Percentiles rank a stretch among this genome's conserved stretches.
phyloP scores from a whole-genome alignment of 2,888 invertebrate species.

The Drosophila atroscutellata region DNA sequence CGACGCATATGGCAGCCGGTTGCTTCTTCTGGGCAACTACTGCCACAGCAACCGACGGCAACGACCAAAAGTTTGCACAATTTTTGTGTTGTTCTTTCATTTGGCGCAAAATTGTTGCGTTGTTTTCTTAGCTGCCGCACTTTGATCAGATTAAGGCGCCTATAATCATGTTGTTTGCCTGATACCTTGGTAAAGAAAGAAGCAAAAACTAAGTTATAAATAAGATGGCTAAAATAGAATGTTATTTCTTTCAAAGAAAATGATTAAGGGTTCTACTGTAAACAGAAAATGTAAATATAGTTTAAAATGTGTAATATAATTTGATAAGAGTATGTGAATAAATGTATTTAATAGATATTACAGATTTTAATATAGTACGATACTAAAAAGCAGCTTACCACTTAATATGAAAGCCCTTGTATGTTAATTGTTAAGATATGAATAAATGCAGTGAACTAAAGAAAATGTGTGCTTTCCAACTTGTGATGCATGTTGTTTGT shows the following conservation, averaged over 20 bases:
- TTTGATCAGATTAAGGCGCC: conserved; percentile 72
- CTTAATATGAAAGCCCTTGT: not conserved
- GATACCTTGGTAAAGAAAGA: conserved; percentile 6
- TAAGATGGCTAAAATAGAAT: conserved; percentile 39
- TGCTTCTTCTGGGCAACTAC: conserved; percentile 47
- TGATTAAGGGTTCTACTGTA: conserved; percentile 29
- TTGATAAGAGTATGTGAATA: not conserved
- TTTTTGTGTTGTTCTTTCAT: conserved; percentile 71
- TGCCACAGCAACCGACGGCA: conserved; percentile 52
- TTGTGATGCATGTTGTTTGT: conserved; percentile 53
- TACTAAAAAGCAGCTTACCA: not conserved
- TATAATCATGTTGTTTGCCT: conserved; percentile 30
- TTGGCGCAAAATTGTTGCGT: conserved; percentile 71
- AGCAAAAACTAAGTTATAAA: conserved; percentile 45
- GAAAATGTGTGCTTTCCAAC: conserved; percentile 40
- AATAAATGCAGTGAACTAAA: not conserved
- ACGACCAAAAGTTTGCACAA: conserved; percentile 58
- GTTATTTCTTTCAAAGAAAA: conserved; percentile 29
- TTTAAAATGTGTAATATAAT: not conserved
- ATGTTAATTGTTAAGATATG: not conserved
- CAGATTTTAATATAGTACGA: not conserved
- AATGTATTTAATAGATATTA: not conserved
- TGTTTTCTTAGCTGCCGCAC: conserved; percentile 62
- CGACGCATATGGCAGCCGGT: conserved; percentile 33
- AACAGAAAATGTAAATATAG: conserved; percentile 6